Conservation (phyloP, 1,140 invertebrate species). For the Drosophila auraria region DNA sequence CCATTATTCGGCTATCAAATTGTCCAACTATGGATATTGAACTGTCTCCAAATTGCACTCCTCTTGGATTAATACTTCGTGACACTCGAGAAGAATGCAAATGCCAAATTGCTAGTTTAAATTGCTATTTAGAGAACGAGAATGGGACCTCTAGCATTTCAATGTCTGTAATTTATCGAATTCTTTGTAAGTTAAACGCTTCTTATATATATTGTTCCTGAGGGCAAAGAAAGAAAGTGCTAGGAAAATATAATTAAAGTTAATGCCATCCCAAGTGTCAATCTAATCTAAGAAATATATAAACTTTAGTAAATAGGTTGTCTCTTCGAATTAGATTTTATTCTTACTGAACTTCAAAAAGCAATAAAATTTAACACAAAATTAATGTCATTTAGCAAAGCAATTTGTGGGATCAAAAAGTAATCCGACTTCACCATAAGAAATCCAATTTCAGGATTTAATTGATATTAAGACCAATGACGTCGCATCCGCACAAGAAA, state of each 20-base stretch:
- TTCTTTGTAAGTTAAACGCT: background rate
- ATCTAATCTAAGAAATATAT: too few species aligned
- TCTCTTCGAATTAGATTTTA: too few species aligned
- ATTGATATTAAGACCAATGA: slow-evolving; percentile 2
- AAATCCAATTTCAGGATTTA: background rate
- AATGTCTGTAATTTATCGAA: background rate
- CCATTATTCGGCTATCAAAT: slow-evolving; percentile 24
- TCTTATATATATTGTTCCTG: background rate
- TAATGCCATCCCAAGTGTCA: too few species aligned
- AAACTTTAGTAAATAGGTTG: too few species aligned
- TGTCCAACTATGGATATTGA: slow-evolving; percentile 27
- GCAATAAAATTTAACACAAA: background rate
- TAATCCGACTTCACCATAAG: background rate
- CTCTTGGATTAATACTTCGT: slow-evolving; percentile 7
- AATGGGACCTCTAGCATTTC: background rate
- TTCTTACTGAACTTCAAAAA: background rate
- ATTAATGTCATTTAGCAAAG: background rate
- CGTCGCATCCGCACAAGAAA: slow-evolving; percentile 11
- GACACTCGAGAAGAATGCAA: slow-evolving; percentile 12
- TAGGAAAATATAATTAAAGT: background rate
- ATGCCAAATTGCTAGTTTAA: slow-evolving; percentile 1
- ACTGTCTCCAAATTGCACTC: slow-evolving; percentile 13
- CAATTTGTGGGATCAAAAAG: background rate
- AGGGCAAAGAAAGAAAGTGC: background rate
- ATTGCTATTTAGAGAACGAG: background rate